Percentiles rank a stretch among this genome's conserved stretches.
phyloP scores from a whole-genome alignment of 2,113 vertebrate species.

The Polyodon spathula region DNA sequence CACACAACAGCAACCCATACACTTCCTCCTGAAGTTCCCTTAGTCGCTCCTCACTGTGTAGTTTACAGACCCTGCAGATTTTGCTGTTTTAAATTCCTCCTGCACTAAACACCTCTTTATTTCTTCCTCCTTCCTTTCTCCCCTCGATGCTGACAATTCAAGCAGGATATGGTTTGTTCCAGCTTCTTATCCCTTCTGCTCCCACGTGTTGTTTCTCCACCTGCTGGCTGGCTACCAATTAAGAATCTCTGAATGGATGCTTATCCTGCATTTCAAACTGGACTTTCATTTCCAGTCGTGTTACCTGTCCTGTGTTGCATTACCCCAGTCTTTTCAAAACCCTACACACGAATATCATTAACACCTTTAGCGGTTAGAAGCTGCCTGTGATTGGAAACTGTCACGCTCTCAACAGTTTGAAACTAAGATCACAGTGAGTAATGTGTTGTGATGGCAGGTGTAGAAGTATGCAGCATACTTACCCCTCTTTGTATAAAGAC shows the following conservation, averaged over 20 bases:
- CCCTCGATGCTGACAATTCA: slow-evolving; percentile 63
- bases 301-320: not conserved
- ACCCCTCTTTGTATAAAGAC: too few relatives aligned
- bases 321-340: not conserved
- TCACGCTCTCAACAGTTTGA: too few relatives aligned
- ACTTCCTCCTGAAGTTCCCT: too few relatives aligned
- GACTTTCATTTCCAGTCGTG: not conserved
- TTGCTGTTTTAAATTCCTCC: slow-evolving; percentile 27
- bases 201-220: slow-evolving; percentile 39
- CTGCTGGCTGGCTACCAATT: slow-evolving; percentile 18
- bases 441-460: too few relatives aligned
- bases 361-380: not conserved
- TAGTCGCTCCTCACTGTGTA: not conserved
- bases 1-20: too few relatives aligned
- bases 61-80: slow-evolving; percentile 10
- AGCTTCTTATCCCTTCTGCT: slow-evolving; percentile 56
- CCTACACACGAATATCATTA: not conserved
- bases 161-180: slow-evolving; percentile 87
- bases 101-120: slow-evolving; percentile 44
- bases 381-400: too few relatives aligned
- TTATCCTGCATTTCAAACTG: slow-evolving; percentile 5
- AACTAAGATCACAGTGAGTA: too few relatives aligned
- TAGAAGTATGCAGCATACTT: too few relatives aligned
- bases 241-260: slow-evolving; percentile 12
- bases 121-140: slow-evolving; percentile 34